A percentile compares a stretch with the other conserved stretches of the same genome.
These are phyloP conservation scores for Elmis aenea DNA, from an alignment of 2,888 invertebrate species.

Conservation along the genomic window DNA sequence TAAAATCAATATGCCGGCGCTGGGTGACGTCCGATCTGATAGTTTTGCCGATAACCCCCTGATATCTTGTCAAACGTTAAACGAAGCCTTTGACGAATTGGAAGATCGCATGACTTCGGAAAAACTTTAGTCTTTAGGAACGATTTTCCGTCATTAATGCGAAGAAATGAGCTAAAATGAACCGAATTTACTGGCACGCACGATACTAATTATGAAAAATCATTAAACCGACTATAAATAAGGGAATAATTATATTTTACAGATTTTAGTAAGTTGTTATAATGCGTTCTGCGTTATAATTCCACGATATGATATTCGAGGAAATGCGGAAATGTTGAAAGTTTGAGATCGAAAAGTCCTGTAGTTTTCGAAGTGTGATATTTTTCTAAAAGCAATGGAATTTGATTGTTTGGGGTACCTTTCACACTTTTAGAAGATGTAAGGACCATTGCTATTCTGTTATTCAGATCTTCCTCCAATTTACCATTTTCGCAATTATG, in stretches of 20 bases:
- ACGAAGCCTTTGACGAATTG: constrained; percentile 43
- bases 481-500: too few species aligned
- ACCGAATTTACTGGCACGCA: constrained; percentile 38
- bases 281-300: constrained; percentile 10
- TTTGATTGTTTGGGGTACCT: too few species aligned
- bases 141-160: constrained; percentile 36
- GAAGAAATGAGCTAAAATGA: constrained; percentile 32
- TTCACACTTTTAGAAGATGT: too few species aligned
- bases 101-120: constrained; percentile 37
- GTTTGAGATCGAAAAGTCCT: background rate
- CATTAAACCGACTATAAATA: constrained; percentile 43
- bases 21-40: constrained; percentile 13
- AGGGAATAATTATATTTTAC: constrained; percentile 36
- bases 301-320: constrained; percentile 4
- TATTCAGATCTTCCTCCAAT: too few species aligned
- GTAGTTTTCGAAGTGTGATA: too few species aligned
- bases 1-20: too few species aligned
- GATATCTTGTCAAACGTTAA: constrained; percentile 33
- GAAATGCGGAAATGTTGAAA: constrained; percentile 10
- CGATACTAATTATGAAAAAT: constrained; percentile 45
- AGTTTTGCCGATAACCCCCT: constrained; percentile 20
- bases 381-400: too few species aligned
- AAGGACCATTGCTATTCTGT: too few species aligned
- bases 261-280: constrained; percentile 24
- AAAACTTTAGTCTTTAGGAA: constrained; percentile 34